These are phyloP conservation scores for Mustela nigripes DNA, from an alignment of 2,113 vertebrate species.

Conservation along the genomic window DNA sequence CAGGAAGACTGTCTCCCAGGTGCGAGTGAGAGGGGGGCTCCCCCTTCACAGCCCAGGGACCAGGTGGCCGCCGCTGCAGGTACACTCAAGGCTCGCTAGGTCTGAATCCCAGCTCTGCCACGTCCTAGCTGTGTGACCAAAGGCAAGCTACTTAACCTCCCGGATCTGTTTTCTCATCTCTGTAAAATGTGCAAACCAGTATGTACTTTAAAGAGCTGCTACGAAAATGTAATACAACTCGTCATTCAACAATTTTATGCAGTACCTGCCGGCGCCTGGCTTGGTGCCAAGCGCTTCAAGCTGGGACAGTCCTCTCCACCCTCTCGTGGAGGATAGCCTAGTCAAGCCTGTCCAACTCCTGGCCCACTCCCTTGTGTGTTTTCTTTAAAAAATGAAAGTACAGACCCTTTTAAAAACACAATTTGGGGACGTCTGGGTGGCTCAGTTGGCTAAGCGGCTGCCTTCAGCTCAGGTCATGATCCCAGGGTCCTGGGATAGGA, in stretches of 20 bases:
- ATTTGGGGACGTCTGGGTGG: not conserved
- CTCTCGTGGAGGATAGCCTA: not conserved
- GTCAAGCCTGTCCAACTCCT: not conserved
- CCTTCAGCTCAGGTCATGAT: too few relatives aligned
- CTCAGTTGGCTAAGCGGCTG: too few relatives aligned
- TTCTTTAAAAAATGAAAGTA: not conserved
- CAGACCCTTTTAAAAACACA: not conserved
- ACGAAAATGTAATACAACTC: not conserved
- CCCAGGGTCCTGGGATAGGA: too few relatives aligned
- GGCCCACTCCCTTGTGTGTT: not conserved
- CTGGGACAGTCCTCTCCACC: not conserved
- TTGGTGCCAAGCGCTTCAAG: not conserved
- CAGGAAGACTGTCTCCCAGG: not conserved
- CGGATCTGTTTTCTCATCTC: not conserved
- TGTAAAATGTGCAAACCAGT: conserved; percentile 11
- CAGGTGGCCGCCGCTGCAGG: too few relatives aligned
- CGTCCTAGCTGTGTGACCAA: not conserved
- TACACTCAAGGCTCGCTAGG: too few relatives aligned
- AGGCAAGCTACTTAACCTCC: not conserved
- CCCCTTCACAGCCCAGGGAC: too few relatives aligned
- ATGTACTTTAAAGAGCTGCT: not conserved
- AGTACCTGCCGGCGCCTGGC: not conserved
- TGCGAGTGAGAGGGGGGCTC: too few relatives aligned
- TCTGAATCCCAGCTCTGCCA: not conserved
- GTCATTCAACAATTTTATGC: not conserved